Percentiles rank a stretch among this genome's conserved stretches.
Conservation (phyloP, 2,113 vertebrate species). For the Corapipo altera region DNA sequence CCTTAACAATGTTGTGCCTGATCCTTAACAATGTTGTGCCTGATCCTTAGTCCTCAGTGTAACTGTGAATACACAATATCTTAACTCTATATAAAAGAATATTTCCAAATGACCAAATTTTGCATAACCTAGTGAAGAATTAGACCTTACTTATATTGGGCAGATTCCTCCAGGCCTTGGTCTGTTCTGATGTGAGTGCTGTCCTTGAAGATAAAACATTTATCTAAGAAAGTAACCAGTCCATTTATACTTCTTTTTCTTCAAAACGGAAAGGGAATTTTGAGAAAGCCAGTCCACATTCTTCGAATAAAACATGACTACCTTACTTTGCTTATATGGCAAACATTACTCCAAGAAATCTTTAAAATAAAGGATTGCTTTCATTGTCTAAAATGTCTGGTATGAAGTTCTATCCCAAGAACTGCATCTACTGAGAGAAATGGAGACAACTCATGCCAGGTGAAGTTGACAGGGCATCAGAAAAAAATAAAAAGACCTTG, state of each 20-base stretch:
- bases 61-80: neutral
- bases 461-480: neutral
- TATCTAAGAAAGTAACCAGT: neutral
- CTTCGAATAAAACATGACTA: neutral
- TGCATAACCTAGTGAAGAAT: neutral
- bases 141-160: neutral
- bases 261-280: neutral
- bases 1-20: neutral
- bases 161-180: neutral
- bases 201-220: neutral
- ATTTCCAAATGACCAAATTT: neutral
- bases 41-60: neutral
- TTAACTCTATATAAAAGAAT: neutral
- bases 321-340: neutral
- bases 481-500: neutral
- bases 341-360: neutral
- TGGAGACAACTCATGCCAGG: neutral
- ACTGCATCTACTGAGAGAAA: neutral
- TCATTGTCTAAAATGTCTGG: neutral
- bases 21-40: neutral
- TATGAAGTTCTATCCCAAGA: neutral
- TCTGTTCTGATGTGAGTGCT: neutral
- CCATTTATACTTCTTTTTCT: neutral
- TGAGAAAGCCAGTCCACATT: neutral
- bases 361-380: neutral